phyloP scores from a whole-genome alignment of 1,140 invertebrate species.

The Achatina immaculata region DNA sequence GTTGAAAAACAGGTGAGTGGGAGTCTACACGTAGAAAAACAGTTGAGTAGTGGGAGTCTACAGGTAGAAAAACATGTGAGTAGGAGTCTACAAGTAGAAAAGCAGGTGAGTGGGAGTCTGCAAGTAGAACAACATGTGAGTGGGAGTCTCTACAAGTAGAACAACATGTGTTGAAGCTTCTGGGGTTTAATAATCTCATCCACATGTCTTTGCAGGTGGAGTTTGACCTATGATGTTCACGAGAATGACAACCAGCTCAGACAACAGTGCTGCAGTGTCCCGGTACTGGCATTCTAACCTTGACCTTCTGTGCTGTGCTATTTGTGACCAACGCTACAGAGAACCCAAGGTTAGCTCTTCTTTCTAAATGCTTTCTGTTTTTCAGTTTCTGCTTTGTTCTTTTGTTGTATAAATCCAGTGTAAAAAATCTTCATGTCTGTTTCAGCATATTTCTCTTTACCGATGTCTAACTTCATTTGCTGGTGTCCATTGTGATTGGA shows the following conservation, averaged over 20 bases:
- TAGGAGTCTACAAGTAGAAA: too few relatives aligned
- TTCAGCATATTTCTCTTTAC: background rate
- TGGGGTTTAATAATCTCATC: too few relatives aligned
- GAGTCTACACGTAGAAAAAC: too few relatives aligned
- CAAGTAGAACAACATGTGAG: too few relatives aligned
- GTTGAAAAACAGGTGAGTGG: too few relatives aligned
- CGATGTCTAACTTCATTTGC: background rate
- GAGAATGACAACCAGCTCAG: background rate
- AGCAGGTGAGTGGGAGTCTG: too few relatives aligned
- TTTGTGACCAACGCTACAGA: conserved; percentile 73
- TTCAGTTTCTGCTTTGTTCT: too few relatives aligned
- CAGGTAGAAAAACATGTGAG: too few relatives aligned
- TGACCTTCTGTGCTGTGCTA: conserved; percentile 72
- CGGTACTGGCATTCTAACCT: conserved; percentile 43
- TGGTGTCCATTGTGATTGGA: background rate
- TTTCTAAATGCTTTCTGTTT: too few relatives aligned
- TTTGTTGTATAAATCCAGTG: background rate
- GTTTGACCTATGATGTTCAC: background rate
- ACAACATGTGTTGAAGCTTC: too few relatives aligned
- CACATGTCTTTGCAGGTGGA: conserved; percentile 6
- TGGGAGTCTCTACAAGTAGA: too few relatives aligned
- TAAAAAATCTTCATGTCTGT: background rate
- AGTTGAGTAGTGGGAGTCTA: too few relatives aligned
- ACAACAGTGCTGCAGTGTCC: background rate
- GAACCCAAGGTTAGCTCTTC: conserved; percentile 23